Evolutionary conservation across 2,113 vertebrate species (phyloP).

Genomic region (Genyomyrus donnyi): DNA sequence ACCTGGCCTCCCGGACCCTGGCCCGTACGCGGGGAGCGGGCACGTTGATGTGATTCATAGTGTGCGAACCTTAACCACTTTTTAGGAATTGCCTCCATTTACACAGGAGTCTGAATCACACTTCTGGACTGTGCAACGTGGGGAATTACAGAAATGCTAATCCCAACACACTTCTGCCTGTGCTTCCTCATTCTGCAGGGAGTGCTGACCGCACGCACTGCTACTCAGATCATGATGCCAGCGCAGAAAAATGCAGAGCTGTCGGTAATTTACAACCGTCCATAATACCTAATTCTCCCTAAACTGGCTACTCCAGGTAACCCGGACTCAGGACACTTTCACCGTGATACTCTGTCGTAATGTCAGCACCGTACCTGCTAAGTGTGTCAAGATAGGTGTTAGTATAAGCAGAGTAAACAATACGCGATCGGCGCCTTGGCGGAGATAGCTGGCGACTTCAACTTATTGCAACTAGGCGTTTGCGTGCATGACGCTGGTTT

Average conservation of each 20-base stretch:
- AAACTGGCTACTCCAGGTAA: not conserved
- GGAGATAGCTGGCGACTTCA: slow-evolving; percentile 4
- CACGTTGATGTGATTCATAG: not conserved
- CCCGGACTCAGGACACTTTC: not conserved
- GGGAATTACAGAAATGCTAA: not conserved
- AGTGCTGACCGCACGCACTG: not conserved
- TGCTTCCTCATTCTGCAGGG: not conserved
- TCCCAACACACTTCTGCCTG: not conserved
- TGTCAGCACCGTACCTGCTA: not conserved
- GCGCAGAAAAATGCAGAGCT: not conserved
- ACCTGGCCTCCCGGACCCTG: not conserved
- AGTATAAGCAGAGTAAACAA: not conserved
- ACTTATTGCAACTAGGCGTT: not conserved
- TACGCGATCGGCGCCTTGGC: not conserved
- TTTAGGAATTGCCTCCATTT: not conserved
- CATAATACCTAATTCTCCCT: not conserved
- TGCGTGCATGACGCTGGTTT: not conserved
- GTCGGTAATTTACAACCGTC: not conserved
- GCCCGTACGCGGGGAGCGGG: not conserved
- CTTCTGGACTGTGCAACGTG: not conserved
- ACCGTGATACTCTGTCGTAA: not conserved
- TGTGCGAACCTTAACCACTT: not conserved
- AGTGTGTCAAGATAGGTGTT: not conserved
- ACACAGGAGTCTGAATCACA: not conserved
- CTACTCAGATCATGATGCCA: not conserved